Percentiles rank a stretch among this genome's conserved stretches.
These are phyloP conservation scores for Eretmocerus hayati DNA, from an alignment of 2,888 invertebrate genomes.

Conservation along the genomic window DNA sequence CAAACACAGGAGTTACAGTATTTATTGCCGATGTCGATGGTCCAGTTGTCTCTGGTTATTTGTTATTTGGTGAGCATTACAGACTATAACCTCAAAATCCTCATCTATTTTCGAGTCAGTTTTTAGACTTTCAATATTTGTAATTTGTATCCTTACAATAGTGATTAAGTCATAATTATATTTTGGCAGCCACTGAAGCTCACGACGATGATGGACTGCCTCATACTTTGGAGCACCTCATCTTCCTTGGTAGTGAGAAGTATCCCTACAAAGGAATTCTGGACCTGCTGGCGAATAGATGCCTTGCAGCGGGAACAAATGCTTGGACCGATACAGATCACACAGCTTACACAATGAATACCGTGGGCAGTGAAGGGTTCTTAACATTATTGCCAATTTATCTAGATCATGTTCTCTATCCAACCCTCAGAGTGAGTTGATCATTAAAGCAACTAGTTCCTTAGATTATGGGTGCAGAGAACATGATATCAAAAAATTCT, in stretches of 20 bases:
- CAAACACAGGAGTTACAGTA: conserved; percentile 71
- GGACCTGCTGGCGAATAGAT: conserved; percentile 82
- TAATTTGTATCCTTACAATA: too few relatives aligned
- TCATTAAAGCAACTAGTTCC: too few relatives aligned
- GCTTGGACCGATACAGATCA: conserved; percentile 85
- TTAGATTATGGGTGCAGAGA: too few relatives aligned
- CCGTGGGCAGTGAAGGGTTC: conserved; percentile 82
- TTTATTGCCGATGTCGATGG: conserved; percentile 82
- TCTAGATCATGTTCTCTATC: conserved; percentile 81
- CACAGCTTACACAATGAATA: conserved; percentile 83
- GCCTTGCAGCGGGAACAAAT: conserved; percentile 86
- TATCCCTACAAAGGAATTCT: conserved; percentile 87
- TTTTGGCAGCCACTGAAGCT: conserved; percentile 72
- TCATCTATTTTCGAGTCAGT: too few relatives aligned
- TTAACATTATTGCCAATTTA: conserved; percentile 83
- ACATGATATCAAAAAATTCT: too few relatives aligned
- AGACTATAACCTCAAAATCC: neutral
- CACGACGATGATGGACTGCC: conserved; percentile 88
- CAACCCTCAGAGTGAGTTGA: conserved; percentile 60
- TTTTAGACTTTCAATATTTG: too few relatives aligned
- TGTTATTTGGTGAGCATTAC: conserved; percentile 68
- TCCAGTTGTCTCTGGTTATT: conserved; percentile 83
- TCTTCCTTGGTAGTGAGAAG: conserved; percentile 83
- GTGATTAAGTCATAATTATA: too few relatives aligned
- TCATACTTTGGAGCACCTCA: conserved; percentile 85